These are phyloP conservation scores for Cottus gobio DNA, from an alignment of 2,113 vertebrate genomes.

Conservation along the genomic window DNA sequence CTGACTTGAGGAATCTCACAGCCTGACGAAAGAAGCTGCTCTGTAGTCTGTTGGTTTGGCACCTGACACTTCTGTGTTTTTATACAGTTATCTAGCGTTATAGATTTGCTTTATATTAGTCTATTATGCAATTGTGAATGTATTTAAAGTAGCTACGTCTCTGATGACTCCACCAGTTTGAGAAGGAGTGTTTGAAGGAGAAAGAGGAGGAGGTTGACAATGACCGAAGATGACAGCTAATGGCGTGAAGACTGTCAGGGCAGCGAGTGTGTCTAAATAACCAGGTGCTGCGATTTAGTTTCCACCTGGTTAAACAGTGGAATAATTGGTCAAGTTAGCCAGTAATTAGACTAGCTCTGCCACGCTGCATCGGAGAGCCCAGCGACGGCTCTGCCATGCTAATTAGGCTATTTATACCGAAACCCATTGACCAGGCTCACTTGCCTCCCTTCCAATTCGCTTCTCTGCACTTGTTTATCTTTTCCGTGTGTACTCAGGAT, in stretches of 20 bases:
- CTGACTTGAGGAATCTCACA: background rate
- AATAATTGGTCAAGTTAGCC: conserved; percentile 78
- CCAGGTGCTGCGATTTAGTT: conserved; percentile 71
- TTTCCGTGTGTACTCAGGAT: conserved; percentile 49
- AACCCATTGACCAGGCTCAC: conserved; percentile 64
- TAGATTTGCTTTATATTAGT: background rate
- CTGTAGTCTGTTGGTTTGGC: background rate
- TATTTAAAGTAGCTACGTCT: background rate
- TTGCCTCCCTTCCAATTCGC: conserved; percentile 59
- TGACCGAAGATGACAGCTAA: conserved; percentile 70
- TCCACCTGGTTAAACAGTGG: conserved; percentile 77
- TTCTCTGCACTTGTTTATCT: conserved; percentile 69
- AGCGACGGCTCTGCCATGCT: conserved; percentile 52
- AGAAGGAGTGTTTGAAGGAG: conserved; percentile 10
- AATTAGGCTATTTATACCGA: conserved; percentile 80
- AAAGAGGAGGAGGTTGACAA: conserved; percentile 54
- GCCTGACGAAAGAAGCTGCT: background rate
- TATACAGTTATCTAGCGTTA: background rate
- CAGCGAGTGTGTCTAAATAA: conserved; percentile 69
- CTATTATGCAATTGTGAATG: no score
- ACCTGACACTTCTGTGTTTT: background rate
- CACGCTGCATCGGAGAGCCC: conserved; percentile 58
- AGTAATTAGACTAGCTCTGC: conserved; percentile 75
- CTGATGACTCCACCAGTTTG: background rate
- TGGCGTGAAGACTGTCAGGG: conserved; percentile 57